Base-by-base conservation (phyloP, 2,797 vertebrate species). In the Acipenser oxyrinchus region DNA sequence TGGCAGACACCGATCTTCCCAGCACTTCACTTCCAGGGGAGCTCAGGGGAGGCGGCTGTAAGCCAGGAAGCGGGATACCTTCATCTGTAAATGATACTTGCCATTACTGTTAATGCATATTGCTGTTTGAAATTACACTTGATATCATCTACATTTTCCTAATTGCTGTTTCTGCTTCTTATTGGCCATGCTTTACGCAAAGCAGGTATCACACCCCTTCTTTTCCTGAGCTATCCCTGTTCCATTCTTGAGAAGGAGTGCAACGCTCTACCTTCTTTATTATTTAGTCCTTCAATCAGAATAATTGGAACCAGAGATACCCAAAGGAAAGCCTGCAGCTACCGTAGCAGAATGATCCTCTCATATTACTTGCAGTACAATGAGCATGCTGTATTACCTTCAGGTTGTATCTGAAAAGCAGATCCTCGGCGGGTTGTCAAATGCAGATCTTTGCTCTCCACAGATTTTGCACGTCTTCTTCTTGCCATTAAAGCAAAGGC, bases 391-490 rank as follows among this genome's bases (percentile, higher is more conserved):
- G 7, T 11, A 1, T 60, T 78, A 78, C 73, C 76, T 66, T 71
- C 66, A 60, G 12, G 18, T 60, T 53, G 63, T 6, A 67, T 8
- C 55, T 62, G 65, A n/a, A 68, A 69, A 49, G 37, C 18, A 11
- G 69, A 51, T 50, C 18, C 11, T 60, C 65, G 49, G 1, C 10
- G 13, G 49, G 74, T 62, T n/a, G 60, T 64, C 53, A 77, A 66
- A 62, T 67, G 52, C 11, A 77, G 51, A 37, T 73, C 72, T 73
- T 70, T 63, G 58, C 73, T 79, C 57, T 77, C 72, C 8, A 76
- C 62, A 11, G 78, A 79, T 61, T 71, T 76, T 60, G 62, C 51
- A 2, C 69, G 69, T 60, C 61, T 68, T 60, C 61, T 68, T 9
- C 60, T 13, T 11, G 49, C 60, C n/a, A 55, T 6, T 10, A 57